Evolutionary conservation across 2,797 vertebrate species (phyloP).

Genomic region (Chaetodon trifasciatus): DNA sequence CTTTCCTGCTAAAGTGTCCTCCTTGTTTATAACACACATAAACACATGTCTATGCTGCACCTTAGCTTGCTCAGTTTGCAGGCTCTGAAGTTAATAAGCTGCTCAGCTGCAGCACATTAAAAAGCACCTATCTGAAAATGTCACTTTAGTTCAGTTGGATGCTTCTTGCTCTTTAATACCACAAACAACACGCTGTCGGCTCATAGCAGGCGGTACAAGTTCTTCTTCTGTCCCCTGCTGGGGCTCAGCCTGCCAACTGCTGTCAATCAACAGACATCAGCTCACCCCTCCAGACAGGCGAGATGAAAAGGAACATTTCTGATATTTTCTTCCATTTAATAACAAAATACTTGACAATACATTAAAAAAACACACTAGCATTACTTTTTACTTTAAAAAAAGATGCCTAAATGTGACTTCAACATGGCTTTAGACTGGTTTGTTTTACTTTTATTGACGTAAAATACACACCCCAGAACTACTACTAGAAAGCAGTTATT

Average conservation of each 20-base stretch:
- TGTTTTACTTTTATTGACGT: neutral
- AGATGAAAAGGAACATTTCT: neutral
- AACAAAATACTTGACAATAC: neutral
- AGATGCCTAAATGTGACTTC: neutral
- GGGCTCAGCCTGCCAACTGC: neutral
- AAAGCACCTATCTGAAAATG: neutral
- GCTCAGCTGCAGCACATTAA: neutral
- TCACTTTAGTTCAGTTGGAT: neutral
- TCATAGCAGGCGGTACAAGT: neutral
- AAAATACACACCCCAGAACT: neutral
- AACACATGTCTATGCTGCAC: neutral
- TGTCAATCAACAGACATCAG: neutral
- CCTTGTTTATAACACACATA: neutral
- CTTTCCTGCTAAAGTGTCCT: too few species aligned
- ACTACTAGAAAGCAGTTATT: neutral
- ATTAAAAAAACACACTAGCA: neutral
- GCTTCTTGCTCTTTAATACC: neutral
- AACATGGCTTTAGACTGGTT: neutral
- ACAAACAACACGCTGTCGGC: neutral
- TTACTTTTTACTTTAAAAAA: neutral
- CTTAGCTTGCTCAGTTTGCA: neutral
- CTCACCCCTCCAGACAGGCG: neutral
- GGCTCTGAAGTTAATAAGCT: neutral
- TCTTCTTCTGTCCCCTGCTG: neutral
- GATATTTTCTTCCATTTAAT: neutral